Percentiles rank a stretch among this genome's conserved stretches.
phyloP scores from a whole-genome alignment of 2,113 vertebrate genomes.

The Corvus hawaiiensis region DNA sequence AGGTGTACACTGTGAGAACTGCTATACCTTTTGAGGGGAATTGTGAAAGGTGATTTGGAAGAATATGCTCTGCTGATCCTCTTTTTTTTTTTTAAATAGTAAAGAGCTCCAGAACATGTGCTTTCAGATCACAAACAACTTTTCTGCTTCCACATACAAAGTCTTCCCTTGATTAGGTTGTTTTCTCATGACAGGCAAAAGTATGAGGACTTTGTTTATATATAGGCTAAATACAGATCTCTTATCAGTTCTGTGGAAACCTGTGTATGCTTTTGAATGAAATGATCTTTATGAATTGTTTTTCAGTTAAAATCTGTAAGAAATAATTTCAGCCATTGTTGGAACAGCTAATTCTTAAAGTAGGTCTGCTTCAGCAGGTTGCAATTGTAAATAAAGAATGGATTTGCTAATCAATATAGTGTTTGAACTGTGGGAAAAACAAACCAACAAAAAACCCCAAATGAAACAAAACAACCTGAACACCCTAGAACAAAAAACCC shows the following conservation, averaged over 20 bases:
- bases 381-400: neutral
- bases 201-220: neutral
- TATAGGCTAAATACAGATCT: neutral
- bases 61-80: neutral
- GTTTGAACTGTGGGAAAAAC: neutral
- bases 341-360: neutral
- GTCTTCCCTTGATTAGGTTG: neutral
- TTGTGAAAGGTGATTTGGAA: neutral
- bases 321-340: neutral
- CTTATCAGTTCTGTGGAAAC: neutral
- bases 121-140: neutral
- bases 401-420: neutral
- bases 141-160: neutral
- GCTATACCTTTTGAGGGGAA: neutral
- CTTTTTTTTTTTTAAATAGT: neutral
- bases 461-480: neutral
- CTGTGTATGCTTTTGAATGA: neutral
- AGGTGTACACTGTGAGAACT: neutral
- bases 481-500: fast-evolving
- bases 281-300: neutral
- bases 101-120: neutral
- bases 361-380: neutral
- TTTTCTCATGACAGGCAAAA: neutral
- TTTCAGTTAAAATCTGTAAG: neutral
- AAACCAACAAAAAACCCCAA: neutral